Base-by-base conservation (phyloP, 2,888 invertebrate species). In the Griposia aprilina region DNA sequence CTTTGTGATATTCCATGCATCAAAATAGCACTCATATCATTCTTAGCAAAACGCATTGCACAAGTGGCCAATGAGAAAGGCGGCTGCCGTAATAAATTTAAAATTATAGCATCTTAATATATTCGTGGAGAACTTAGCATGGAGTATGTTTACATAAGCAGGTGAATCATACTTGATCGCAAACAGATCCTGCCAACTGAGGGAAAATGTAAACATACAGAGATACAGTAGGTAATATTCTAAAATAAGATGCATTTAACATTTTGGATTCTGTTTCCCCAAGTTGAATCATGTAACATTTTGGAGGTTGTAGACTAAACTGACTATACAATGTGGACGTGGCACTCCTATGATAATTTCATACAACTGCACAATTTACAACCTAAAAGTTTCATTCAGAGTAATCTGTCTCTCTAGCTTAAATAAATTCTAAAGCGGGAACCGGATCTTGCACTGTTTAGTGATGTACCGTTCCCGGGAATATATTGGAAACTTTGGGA, bases 111-210 rank as follows among this genome's bases (percentile, higher is more conserved):
- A 66, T 67, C 26, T 48, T 52, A 60, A 60, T 60, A 76, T 62
- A 48, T 63, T 78, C 52, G 50, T 59, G 60, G 36, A 30, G 60
- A 70, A 55, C 15, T 73, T 41, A 63, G 15, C 23, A 41, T 65
- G 30, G 59, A 70, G 55, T 82, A 69, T 75, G 55, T 82, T 72
- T 75, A 80, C 66, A 82, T 80, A 80, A 60, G 67, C 67, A 80
- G 60, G 70, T 83, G 83, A 83, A 70, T 83, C 83, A 83, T 62
- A 67, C 76, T 73, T 73, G 80, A 74, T 74, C 10, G 70, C 52
- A 76, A 74, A 41, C 77, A 83, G 77, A 74, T 77, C 74, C 45
- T 83, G 74, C 26, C 55, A 69, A 69, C 59, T 74, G 57, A n/a
- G 68, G 26, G 80, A 65, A 72, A 76, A 76, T 55, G 30, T 80